Conservation (phyloP, 2,113 vertebrate species). For the Centropus bengalensis region DNA sequence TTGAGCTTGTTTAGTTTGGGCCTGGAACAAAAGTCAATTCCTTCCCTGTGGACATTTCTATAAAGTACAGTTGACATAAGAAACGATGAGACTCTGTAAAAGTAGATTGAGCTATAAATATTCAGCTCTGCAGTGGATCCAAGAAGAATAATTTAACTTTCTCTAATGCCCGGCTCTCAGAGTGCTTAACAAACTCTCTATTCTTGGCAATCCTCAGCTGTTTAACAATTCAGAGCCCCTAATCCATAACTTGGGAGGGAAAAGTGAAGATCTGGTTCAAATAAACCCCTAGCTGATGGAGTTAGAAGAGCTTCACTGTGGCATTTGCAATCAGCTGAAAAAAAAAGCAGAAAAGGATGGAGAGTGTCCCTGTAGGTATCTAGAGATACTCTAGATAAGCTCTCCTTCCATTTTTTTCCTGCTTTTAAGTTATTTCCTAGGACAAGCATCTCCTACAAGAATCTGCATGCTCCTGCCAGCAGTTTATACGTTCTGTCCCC, state of each 20-base stretch:
- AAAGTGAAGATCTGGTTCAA: slow-evolving; percentile 36
- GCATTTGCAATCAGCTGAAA: slow-evolving; percentile 9
- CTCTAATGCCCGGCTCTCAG: slow-evolving; percentile 34
- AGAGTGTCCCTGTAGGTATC: background rate
- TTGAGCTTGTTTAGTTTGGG: slow-evolving; percentile 53
- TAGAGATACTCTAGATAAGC: background rate
- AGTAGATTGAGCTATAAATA: slow-evolving; percentile 58
- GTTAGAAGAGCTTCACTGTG: slow-evolving; percentile 20
- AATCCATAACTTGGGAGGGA: slow-evolving; percentile 51
- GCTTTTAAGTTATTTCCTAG: background rate
- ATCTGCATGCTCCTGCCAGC: background rate
- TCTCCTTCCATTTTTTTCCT: background rate
- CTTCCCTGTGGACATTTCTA: slow-evolving; percentile 44
- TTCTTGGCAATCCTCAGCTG: slow-evolving; percentile 25
- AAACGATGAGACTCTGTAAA: slow-evolving; percentile 55
- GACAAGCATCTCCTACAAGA: background rate
- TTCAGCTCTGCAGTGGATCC: background rate
- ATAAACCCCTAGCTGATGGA: slow-evolving; percentile 6
- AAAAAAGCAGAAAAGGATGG: background rate
- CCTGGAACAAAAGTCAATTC: slow-evolving; percentile 47
- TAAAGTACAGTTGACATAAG: slow-evolving; percentile 49
- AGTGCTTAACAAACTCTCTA: slow-evolving; percentile 28
- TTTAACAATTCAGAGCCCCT: slow-evolving; percentile 54
- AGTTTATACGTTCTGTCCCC: background rate
- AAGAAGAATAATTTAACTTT: slow-evolving; percentile 38